Evolutionary conservation across 1,140 invertebrate genomes (phyloP).

Genomic region (Papilio dardanus): DNA sequence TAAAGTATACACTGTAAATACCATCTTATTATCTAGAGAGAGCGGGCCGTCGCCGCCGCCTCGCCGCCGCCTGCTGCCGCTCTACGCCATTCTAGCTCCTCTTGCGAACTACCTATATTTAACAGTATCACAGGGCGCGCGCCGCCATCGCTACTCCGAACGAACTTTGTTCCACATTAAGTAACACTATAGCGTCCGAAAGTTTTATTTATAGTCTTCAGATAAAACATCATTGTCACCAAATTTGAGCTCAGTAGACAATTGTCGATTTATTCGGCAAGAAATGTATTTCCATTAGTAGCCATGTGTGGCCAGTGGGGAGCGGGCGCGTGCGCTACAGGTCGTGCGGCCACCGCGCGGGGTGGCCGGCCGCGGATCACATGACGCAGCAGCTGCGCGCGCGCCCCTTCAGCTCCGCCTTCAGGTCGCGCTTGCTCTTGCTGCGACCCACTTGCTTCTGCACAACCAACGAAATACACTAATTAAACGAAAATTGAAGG

Average conservation of each 20-base stretch:
- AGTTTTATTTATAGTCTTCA: conserved; percentile 37
- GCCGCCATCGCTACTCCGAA: conserved; percentile 49
- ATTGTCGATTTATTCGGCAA: neutral
- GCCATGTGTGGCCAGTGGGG: conserved; percentile 41
- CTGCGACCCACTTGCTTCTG: conserved; percentile 80
- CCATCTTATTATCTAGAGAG: conserved; percentile 43
- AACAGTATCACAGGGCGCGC: conserved; percentile 78
- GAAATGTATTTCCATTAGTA: conserved; percentile 32
- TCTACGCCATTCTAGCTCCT: conserved; percentile 51
- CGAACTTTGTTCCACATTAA: conserved; percentile 64
- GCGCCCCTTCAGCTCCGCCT: conserved; percentile 82
- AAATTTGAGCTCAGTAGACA: conserved; percentile 16
- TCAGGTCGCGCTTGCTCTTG: conserved; percentile 83
- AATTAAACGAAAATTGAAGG: too few species aligned
- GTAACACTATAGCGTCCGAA: conserved; percentile 43
- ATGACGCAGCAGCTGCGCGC: conserved; percentile 83
- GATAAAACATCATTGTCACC: neutral
- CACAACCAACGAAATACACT: conserved; percentile 35
- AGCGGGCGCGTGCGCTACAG: conserved; percentile 60
- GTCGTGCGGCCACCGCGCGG: conserved; percentile 79
- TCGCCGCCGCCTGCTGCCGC: conserved; percentile 53
- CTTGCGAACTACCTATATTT: conserved; percentile 62
- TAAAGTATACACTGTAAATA: conserved; percentile 63
- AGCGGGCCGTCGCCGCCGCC: conserved; percentile 12
- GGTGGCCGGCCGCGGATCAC: conserved; percentile 83